Evolutionary conservation across 2,888 invertebrate genomes (phyloP).

Genomic region (Alsophila aescularia): DNA sequence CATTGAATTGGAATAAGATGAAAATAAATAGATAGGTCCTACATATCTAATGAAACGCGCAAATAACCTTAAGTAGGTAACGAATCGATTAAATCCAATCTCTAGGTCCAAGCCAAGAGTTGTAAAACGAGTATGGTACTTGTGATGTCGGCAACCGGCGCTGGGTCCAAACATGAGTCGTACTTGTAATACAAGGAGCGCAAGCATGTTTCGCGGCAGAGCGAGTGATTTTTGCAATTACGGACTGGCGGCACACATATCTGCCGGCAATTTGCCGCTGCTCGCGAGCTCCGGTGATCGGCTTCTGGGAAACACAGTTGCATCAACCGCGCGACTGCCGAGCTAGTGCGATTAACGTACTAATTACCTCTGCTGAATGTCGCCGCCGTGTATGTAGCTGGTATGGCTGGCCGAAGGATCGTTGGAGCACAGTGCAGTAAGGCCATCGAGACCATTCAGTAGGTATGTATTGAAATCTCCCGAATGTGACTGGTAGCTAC

Average conservation of each 20-base stretch:
- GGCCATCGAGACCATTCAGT: too few relatives aligned
- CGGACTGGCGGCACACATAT: conserved; percentile 78
- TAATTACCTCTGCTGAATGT: conserved; percentile 58
- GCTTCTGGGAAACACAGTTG: conserved; percentile 77
- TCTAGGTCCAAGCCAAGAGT: conserved; percentile 20
- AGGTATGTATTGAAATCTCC: too few relatives aligned
- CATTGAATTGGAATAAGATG: too few relatives aligned
- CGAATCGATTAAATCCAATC: conserved; percentile 13
- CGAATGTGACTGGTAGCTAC: too few relatives aligned
- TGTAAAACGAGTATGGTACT: conserved; percentile 28
- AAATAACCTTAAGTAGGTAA: conserved; percentile 6
- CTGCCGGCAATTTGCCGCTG: conserved; percentile 80
- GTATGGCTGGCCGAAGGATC: background rate
- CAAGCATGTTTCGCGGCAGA: conserved; percentile 47
- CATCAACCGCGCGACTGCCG: conserved; percentile 62
- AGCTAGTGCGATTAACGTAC: conserved; percentile 74
- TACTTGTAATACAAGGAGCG: conserved; percentile 58
- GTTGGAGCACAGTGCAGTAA: too few relatives aligned
- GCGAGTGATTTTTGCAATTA: conserved; percentile 81
- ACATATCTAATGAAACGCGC: conserved; percentile 12
- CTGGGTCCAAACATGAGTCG: conserved; percentile 34
- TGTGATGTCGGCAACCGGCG: conserved; percentile 30
- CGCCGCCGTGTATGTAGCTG: conserved; percentile 10
- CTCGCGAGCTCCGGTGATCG: conserved; percentile 72
- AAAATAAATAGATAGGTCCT: too few relatives aligned